Conservation (phyloP, 1,140 invertebrate species). For the Grapholita molesta region DNA sequence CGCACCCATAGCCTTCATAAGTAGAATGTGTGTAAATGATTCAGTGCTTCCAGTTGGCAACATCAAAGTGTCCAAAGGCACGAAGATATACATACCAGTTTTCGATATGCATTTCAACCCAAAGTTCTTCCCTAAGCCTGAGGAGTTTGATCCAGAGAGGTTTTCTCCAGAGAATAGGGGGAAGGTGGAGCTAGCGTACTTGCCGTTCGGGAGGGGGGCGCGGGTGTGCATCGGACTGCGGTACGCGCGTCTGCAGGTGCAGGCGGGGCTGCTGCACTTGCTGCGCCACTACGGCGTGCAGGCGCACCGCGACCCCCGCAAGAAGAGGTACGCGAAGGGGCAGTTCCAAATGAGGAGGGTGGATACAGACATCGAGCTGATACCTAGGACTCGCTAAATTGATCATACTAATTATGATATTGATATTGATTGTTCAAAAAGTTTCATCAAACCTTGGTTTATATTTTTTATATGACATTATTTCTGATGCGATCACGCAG, state of each 20-base stretch:
- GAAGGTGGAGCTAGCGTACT: conserved; percentile 31
- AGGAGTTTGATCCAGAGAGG: conserved; percentile 69
- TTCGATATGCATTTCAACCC: conserved; percentile 23
- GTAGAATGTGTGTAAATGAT: conserved; percentile 30
- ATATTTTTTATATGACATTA: too few relatives aligned
- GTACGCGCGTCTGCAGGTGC: conserved; percentile 54
- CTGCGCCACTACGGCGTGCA: conserved; percentile 41
- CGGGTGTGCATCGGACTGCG: conserved; percentile 62
- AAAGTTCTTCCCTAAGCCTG: conserved; percentile 42
- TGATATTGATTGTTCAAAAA: too few relatives aligned
- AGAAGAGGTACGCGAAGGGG: not conserved
- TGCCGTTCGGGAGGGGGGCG: conserved; percentile 64
- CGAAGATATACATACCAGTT: conserved; percentile 20
- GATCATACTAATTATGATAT: too few relatives aligned
- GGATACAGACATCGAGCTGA: not conserved
- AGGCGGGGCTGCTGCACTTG: conserved; percentile 60
- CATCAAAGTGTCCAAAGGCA: conserved; percentile 18
- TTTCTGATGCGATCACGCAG: too few relatives aligned
- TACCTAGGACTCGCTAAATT: too few relatives aligned
- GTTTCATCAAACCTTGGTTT: too few relatives aligned
- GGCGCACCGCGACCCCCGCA: not conserved
- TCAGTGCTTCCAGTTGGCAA: conserved; percentile 21
- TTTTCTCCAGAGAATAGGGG: conserved; percentile 49
- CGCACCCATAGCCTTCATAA: conserved; percentile 47
- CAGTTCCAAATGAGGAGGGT: not conserved